Evolutionary conservation across 2,797 vertebrate genomes (phyloP).

Genomic region (Danio kyathit): DNA sequence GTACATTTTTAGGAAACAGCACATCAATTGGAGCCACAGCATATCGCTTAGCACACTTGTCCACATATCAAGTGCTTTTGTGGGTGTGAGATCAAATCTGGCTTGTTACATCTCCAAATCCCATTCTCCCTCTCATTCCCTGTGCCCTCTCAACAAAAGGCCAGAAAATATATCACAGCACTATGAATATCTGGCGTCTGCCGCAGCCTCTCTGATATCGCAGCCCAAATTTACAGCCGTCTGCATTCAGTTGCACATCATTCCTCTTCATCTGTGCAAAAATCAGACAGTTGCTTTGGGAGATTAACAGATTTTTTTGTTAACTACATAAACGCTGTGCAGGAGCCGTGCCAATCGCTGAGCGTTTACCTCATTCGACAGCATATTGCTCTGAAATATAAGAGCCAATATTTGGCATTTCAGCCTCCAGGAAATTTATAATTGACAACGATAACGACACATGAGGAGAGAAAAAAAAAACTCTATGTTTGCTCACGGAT

Average conservation of each 20-base stretch:
- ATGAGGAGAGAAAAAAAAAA: not conserved
- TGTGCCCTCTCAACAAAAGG: not conserved
- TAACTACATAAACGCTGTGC: conserved; percentile 25
- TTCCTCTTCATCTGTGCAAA: conserved; percentile 46
- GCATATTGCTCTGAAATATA: conserved; percentile 8
- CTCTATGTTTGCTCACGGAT: conserved; percentile 26
- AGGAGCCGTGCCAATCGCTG: conserved; percentile 6
- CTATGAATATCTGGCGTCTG: not conserved
- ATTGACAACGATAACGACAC: conserved; percentile 14
- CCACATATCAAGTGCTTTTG: not conserved
- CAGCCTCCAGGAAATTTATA: conserved; percentile 21
- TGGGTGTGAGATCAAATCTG: not conserved
- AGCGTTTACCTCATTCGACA: conserved; percentile 7
- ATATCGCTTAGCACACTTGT: not conserved
- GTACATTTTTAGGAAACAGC: not conserved
- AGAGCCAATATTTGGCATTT: conserved; percentile 25
- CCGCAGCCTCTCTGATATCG: not conserved
- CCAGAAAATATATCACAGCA: not conserved
- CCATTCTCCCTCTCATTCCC: conserved; percentile 7
- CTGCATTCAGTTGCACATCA: conserved; percentile 45
- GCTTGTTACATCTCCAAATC: conserved; percentile 1
- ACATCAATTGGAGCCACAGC: not conserved
- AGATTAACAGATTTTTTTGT: conserved; percentile 12
- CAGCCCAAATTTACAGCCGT: conserved; percentile 12
- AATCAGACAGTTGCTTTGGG: conserved; percentile 20